These are phyloP conservation scores for Philypnodon macrostomus DNA, from an alignment of 2,797 vertebrate species.

Conservation along the genomic window DNA sequence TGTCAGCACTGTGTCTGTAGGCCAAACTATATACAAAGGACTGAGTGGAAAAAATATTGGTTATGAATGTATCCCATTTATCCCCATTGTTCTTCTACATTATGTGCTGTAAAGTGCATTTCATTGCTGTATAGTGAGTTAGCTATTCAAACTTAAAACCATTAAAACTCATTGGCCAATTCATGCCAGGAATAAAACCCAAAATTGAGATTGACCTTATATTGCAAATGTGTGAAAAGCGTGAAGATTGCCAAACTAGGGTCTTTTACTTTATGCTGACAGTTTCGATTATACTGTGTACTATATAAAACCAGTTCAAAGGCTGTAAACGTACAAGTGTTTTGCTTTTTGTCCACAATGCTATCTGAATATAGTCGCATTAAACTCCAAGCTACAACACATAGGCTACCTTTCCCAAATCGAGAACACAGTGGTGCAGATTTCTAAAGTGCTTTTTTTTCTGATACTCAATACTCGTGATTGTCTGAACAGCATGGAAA, in stretches of 20 bases:
- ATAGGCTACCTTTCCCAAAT: slow-evolving; percentile 4
- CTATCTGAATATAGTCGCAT: too few species aligned
- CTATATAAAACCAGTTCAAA: neutral
- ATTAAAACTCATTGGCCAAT: neutral
- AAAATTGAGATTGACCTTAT: neutral
- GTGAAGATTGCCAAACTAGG: too few species aligned
- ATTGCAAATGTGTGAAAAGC: too few species aligned
- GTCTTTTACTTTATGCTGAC: too few species aligned
- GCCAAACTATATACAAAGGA: neutral
- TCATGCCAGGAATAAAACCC: neutral
- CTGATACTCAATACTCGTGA: neutral
- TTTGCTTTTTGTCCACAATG: neutral
- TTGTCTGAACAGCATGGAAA: slow-evolving; percentile 1
- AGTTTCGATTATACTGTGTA: too few species aligned
- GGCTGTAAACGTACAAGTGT: neutral
- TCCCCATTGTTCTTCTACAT: neutral
- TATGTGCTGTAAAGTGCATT: slow-evolving; percentile 8
- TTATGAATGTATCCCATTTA: neutral
- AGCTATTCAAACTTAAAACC: neutral
- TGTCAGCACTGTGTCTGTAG: neutral
- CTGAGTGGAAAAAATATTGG: neutral
- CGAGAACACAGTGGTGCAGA: slow-evolving; percentile 4
- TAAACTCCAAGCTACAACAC: slow-evolving; percentile 3
- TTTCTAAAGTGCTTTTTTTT: slow-evolving; percentile 12
- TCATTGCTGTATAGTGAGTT: neutral